phyloP scores from a whole-genome alignment of 2,797 vertebrate species.

The Ctenopoma kingsleyae region DNA sequence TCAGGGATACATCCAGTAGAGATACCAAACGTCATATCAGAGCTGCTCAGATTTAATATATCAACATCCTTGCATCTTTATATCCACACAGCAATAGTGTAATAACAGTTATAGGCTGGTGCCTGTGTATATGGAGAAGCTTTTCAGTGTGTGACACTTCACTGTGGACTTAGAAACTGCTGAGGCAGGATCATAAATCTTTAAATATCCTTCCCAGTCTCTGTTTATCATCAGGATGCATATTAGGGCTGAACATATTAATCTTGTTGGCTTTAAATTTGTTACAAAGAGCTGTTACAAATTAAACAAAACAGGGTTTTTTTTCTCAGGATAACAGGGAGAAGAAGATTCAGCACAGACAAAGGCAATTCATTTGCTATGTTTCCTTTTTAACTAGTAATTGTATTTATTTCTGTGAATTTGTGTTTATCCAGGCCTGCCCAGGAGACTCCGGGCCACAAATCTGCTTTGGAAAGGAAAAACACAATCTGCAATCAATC shows the following conservation, averaged over 20 bases:
- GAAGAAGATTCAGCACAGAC: neutral
- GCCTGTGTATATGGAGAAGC: neutral
- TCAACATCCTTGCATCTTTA: no score
- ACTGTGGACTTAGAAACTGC: neutral
- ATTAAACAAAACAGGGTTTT: neutral
- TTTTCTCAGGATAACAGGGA: neutral
- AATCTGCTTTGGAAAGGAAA: conserved; percentile 94
- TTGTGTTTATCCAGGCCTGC: conserved; percentile 84
- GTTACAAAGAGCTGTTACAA: conserved; percentile 1
- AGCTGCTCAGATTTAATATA: no score
- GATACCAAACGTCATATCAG: no score
- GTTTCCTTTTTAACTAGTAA: neutral
- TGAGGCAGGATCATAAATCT: conserved; percentile 2
- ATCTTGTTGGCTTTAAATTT: neutral
- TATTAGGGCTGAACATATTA: conserved; percentile 6
- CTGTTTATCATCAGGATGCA: neutral
- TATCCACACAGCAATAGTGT: neutral
- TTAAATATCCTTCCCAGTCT: neutral
- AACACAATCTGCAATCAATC: conserved; percentile 89
- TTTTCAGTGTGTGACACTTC: conserved; percentile 12
- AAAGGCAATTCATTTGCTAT: neutral
- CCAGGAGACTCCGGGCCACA: conserved; percentile 91
- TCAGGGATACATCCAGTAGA: no score
- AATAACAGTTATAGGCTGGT: neutral
- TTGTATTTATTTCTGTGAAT: neutral